Conservation (phyloP, 2,113 vertebrate species). For the human (Homo sapiens) region GRCh38 chr7:82811001-82811500, state of each 20-base stretch:
- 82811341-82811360: background rate
- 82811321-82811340: background rate
- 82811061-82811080: background rate
- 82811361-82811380: background rate
- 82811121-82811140: background rate
- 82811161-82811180: background rate
- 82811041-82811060: background rate
- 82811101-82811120: background rate
- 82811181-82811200: background rate
- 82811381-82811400: too few species aligned
- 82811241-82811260: background rate
- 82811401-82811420: background rate
- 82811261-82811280: background rate
- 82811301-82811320: background rate
- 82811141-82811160: background rate
- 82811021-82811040: background rate
- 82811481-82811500: background rate
- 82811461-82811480: background rate
- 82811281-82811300: background rate
- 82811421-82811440: background rate
- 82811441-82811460: background rate
- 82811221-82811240: background rate
- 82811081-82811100: background rate
- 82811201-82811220: background rate
- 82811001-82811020: background rate